Evolutionary conservation across 2,888 invertebrate species (phyloP), one percentile per base, ranked within the genome.

Genomic region (Papilio gigon): DNA sequence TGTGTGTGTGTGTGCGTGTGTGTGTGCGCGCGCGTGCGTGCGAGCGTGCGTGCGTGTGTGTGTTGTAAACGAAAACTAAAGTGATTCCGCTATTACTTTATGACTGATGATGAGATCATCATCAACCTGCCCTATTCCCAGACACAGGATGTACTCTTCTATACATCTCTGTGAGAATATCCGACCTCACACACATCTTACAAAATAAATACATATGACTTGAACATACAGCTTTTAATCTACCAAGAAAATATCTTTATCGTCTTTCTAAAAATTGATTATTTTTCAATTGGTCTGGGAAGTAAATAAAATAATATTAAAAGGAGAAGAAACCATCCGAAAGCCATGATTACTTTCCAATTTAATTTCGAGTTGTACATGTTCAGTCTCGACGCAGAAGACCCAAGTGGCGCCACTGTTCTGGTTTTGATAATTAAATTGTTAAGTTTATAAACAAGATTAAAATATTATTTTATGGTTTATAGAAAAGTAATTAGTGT

Each of bases 291-390:
- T 53, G 0, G 27, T n/a, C 25, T 60, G 40, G 12, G 14, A 27
- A 60, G 22, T 14, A 25, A 40, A 40, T 25, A 60, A 25, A 60
- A 60, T 40, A 60, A 60, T 25, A 60, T 60, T 25, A 60, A 60
- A 60, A 14, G 60, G 40, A 40, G 60, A 40, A 40, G 60, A 40
- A 40, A 40, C 60, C 60, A 40, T 60, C 25, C 60, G 40, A 27
- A 60, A 40, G 40, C 40, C 60, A n/a, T 60, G 40, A 40, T 60
- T 60, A 60, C 60, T 60, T 60, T 27, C 40, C 60, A 42, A 60
- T 60, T 42, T 42, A 60, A 60, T 60, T 60, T 60, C 25, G 40
- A 40, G 40, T 60, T 60, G 25, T 40, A 42, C 40, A 40, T 42
- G 40, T 42, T 40, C 40, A n/a, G 11, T 37, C 14, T 22, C 40